These are phyloP conservation scores for Drosophila micromelanica DNA, from an alignment of 1,140 invertebrate genomes.

Conservation along the genomic window DNA sequence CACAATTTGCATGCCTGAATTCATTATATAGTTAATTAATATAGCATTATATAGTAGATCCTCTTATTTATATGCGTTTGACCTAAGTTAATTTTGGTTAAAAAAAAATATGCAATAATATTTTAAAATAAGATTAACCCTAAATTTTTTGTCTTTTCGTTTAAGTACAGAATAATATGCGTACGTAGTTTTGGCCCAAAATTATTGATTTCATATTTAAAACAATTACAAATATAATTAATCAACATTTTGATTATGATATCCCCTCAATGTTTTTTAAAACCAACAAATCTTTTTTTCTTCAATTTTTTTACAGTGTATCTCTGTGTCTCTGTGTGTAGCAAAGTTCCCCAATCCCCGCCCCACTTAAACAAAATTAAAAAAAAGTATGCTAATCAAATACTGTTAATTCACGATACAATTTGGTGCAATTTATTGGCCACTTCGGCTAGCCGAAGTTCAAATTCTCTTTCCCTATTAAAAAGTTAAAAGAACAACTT, in stretches of 20 bases:
- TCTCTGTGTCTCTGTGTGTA: constrained; percentile 80
- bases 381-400: constrained; percentile 25
- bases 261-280: constrained; percentile 60
- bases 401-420: constrained; percentile 5
- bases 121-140: too few species aligned
- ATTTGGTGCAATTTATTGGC: background rate
- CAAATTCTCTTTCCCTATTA: constrained; percentile 8
- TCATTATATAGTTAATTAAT: background rate
- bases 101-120: too few species aligned
- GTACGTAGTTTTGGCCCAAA: constrained; percentile 7
- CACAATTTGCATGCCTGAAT: constrained; percentile 22
- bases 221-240: background rate
- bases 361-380: constrained; percentile 40
- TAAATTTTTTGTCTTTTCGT: background rate
- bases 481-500: too few species aligned
- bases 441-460: constrained; percentile 19
- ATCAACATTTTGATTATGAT: constrained; percentile 27
- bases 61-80: background rate
- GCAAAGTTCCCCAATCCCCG: constrained; percentile 57
- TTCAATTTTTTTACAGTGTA: constrained; percentile 78
- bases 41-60: background rate
- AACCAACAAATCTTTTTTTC: constrained; percentile 68
- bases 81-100: background rate
- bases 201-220: background rate
- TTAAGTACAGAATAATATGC: background rate